Percentiles rank a stretch among this genome's conserved stretches.
Evolutionary conservation across 2,888 invertebrate species (phyloP).

Genomic region (Eudemis profundana): DNA sequence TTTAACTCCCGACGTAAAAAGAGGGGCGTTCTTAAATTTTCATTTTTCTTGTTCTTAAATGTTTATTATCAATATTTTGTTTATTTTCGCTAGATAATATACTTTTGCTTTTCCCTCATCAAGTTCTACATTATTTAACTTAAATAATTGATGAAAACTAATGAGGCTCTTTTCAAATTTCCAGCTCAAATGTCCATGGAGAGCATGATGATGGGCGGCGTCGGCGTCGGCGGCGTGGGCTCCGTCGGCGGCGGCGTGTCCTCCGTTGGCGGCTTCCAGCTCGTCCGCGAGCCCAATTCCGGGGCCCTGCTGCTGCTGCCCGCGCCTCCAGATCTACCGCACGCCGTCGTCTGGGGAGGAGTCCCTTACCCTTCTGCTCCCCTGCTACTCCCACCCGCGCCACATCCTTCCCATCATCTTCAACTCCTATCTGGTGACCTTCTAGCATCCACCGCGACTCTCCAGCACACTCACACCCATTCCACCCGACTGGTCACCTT

Average conservation of each 20-base stretch:
- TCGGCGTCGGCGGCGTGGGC: slow-evolving; percentile 88
- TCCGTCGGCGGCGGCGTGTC: slow-evolving; percentile 86
- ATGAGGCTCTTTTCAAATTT: slow-evolving; percentile 51
- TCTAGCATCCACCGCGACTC: slow-evolving; percentile 87
- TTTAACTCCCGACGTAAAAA: no score
- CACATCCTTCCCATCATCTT: slow-evolving; percentile 87
- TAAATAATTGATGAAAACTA: no score
- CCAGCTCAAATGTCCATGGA: slow-evolving; percentile 90
- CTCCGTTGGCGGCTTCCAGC: slow-evolving; percentile 92
- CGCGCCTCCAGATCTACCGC: slow-evolving; percentile 89
- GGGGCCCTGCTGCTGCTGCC: slow-evolving; percentile 93
- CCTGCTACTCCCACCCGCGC: slow-evolving; percentile 73
- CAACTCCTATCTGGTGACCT: slow-evolving; percentile 88
- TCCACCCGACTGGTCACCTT: slow-evolving; percentile 88
- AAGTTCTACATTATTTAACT: no score
- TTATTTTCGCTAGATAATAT: no score
- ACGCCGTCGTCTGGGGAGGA: slow-evolving; percentile 91
- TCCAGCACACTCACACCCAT: slow-evolving; percentile 88
- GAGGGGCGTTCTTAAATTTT: no score
- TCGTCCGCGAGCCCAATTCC: slow-evolving; percentile 93
- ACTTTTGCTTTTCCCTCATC: no score
- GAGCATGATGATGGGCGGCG: slow-evolving; percentile 88
- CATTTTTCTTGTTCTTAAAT: no score
- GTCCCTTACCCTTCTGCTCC: slow-evolving; percentile 82
- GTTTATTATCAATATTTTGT: no score